Evolutionary conservation across 2,797 vertebrate genomes (phyloP).

Genomic region (Darevskia mixta): DNA sequence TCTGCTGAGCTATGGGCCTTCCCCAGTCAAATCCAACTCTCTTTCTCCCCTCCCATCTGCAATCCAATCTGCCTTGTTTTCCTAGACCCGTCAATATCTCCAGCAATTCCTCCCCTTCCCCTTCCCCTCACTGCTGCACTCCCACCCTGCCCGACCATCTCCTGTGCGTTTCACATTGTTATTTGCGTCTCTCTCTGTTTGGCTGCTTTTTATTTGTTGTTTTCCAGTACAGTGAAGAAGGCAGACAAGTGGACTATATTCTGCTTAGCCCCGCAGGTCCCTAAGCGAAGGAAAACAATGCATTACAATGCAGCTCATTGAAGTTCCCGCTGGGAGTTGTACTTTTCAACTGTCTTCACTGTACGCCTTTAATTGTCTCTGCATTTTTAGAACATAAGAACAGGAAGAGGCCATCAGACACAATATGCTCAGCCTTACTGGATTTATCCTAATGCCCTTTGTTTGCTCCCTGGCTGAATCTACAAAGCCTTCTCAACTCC

Average conservation of each 20-base stretch:
- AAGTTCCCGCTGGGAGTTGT: slow-evolving; percentile 59
- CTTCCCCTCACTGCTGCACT: too few relatives aligned
- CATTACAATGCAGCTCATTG: slow-evolving; percentile 42
- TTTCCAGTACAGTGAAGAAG: slow-evolving; percentile 54
- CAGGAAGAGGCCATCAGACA: slow-evolving; percentile 52
- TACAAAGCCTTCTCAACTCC: slow-evolving; percentile 15
- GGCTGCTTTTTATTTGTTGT: slow-evolving; percentile 33
- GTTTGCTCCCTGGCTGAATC: slow-evolving; percentile 6
- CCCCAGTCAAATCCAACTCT: background rate
- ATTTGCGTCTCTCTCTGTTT: background rate
- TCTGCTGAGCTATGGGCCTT: too few relatives aligned
- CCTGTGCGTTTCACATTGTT: background rate
- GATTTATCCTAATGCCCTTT: slow-evolving; percentile 30
- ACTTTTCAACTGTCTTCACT: slow-evolving; percentile 63
- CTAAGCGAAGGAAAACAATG: slow-evolving; percentile 66
- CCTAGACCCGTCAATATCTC: background rate
- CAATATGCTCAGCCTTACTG: background rate
- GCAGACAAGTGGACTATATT: slow-evolving; percentile 43
- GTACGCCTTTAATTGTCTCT: slow-evolving; percentile 42
- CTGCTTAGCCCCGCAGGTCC: slow-evolving; percentile 47
- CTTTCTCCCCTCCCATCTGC: slow-evolving; percentile 2
- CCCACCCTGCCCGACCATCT: background rate
- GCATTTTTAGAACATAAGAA: slow-evolving; percentile 48
- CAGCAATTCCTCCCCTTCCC: background rate
- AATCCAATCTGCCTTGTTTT: slow-evolving; percentile 9